Evolutionary conservation across 1,140 invertebrate species (phyloP), one percentile per base, ranked within the genome.

Genomic region (Lepeophtheirus salmonis): DNA sequence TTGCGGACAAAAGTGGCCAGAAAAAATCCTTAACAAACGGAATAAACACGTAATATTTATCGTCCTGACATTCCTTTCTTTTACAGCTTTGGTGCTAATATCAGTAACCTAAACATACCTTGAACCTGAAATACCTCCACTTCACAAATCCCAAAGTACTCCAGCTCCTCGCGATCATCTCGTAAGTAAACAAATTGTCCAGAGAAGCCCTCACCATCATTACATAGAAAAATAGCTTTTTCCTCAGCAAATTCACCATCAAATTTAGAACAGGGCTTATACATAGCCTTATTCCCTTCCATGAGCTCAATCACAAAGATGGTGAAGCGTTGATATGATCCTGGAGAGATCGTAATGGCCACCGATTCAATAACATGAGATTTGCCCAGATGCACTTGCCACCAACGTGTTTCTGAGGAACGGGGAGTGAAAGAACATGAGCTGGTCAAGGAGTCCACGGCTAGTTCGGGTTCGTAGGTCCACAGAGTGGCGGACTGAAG

Each of bases 101-200:
- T 50, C n/a, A n/a, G n/a, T n/a, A n/a, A n/a, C n/a, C n/a, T n/a
- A n/a, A n/a, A 59, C 65, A 65, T 59, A 70, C 69, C 68, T 67
- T 67, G 67, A 41, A 65, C 64, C 14, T 65, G 66, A 50, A 69
- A 70, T 4, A 71, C 67, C 54, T 72, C 67, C 0, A 72, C 68
- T 61, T 72, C 70, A 62, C 70, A 72, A 1, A 72, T 64, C 6
- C 68, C 67, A 64, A 72, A 71, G 53, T 70, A 70, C 20, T 71
- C 67, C n/a, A 66, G 64, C 21, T 66, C 63, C 16, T 64, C 61
- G 2, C 67, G 41, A 54, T 70, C 68, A 60, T 72, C 70, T 50
- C 69, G 59, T 25, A 72, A 66, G 59, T 70, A 69, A 14, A 72
- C 64, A 62, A 66, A 69, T 21, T 66, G 64, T 12, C 70, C 70